A percentile compares a stretch with the other conserved stretches of the same genome.
Conservation (phyloP, 1,140 invertebrate species). For the Arion vulgaris region DNA sequence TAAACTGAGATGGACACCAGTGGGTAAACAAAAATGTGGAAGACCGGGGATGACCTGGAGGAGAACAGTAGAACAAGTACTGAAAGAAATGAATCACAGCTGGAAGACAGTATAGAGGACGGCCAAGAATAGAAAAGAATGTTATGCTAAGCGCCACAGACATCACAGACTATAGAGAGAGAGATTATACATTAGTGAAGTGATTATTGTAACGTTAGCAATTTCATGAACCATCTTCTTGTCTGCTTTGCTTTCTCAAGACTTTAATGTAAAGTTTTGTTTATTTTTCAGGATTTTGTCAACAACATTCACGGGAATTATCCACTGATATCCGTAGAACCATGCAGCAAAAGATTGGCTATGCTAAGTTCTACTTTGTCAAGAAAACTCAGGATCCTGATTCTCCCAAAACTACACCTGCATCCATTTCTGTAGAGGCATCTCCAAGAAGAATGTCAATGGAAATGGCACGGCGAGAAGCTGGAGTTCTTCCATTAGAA, state of each 20-base stretch:
- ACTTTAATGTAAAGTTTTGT: not conserved
- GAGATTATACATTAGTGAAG: too few relatives aligned
- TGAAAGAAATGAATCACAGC: too few relatives aligned
- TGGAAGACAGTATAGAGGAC: too few relatives aligned
- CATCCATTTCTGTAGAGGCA: constrained; percentile 34
- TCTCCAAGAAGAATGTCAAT: constrained; percentile 37
- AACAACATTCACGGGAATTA: constrained; percentile 27
- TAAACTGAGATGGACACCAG: too few relatives aligned
- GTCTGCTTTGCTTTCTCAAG: constrained; percentile 2
- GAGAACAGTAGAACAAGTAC: too few relatives aligned
- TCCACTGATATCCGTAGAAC: constrained; percentile 37
- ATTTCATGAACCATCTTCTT: too few relatives aligned
- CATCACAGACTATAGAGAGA: too few relatives aligned
- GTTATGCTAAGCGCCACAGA: too few relatives aligned
- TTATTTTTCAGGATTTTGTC: constrained; percentile 35
- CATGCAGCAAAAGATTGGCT: constrained; percentile 40
- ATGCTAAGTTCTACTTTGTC: constrained; percentile 39
- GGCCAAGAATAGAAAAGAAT: too few relatives aligned
- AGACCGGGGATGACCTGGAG: too few relatives aligned
- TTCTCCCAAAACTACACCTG: constrained; percentile 27
- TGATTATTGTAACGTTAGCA: too few relatives aligned
- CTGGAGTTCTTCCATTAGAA: not conserved
- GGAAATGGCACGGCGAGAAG: constrained; percentile 35
- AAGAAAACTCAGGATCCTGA: constrained; percentile 37
- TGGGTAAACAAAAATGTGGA: too few relatives aligned